Evolutionary conservation across 2,113 vertebrate genomes (phyloP).

Genomic region (Saimiri boliviensis): DNA sequence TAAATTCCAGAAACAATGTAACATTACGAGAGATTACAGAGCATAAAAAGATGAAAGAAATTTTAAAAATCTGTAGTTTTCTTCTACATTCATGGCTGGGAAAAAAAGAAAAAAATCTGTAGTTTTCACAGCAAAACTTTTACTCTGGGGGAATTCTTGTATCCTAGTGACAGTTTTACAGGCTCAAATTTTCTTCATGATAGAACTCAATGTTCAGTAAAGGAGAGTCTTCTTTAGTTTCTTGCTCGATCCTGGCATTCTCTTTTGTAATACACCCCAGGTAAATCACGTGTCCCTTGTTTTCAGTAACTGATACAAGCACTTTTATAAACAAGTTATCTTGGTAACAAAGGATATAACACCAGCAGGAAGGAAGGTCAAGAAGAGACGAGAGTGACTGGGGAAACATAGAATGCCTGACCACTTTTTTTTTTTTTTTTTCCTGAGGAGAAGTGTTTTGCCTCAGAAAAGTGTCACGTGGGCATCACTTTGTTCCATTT

Average conservation of each 20-base stretch:
- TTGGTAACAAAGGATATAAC: constrained; percentile 59
- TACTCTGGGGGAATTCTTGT: not conserved
- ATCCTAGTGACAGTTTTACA: not conserved
- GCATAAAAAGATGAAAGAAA: not conserved
- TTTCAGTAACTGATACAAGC: constrained; percentile 3
- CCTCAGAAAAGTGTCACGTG: constrained; percentile 25
- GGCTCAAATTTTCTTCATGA: not conserved
- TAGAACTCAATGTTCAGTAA: not conserved
- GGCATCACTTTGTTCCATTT: not conserved
- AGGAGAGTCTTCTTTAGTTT: not conserved
- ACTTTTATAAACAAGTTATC: constrained; percentile 69
- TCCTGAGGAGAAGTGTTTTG: constrained; percentile 41
- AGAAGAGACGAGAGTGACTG: constrained; percentile 23
- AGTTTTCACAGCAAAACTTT: not conserved
- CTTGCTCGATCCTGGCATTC: not conserved
- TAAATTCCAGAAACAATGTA: not conserved
- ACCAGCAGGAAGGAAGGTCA: constrained; percentile 56
- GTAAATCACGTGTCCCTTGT: not conserved
- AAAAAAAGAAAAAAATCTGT: no score
- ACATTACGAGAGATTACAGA: not conserved
- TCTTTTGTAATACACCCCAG: not conserved
- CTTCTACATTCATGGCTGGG: not conserved
- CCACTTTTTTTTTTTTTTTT: not conserved
- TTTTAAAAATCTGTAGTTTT: not conserved
- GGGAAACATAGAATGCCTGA: not conserved